phyloP scores from a whole-genome alignment of 2,797 vertebrate genomes.

The Jordanella pulchra region DNA sequence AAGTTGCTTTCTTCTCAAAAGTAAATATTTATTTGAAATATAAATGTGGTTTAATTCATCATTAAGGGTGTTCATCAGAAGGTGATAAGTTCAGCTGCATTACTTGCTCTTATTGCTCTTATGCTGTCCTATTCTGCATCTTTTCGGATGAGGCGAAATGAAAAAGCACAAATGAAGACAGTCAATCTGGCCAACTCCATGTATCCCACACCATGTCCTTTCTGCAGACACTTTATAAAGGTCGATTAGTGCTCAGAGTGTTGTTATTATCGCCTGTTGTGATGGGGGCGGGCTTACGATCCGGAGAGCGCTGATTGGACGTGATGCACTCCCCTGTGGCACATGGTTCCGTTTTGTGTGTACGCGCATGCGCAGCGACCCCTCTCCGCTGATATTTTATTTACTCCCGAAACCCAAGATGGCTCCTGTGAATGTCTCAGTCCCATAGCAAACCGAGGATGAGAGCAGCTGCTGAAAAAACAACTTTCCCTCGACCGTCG shows the following conservation, averaged over 20 bases:
- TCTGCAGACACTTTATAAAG: slow-evolving; percentile 60
- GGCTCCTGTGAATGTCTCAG: slow-evolving; percentile 80
- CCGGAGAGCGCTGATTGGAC: slow-evolving; percentile 73
- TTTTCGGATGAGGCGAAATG: too few species aligned
- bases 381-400: slow-evolving; percentile 83
- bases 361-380: slow-evolving; percentile 79
- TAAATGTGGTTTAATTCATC: too few species aligned
- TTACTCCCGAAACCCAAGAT: slow-evolving; percentile 87
- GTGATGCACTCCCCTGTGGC: slow-evolving; percentile 43
- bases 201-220: slow-evolving; percentile 48
- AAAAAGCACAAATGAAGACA: too few species aligned
- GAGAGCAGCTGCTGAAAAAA: slow-evolving; percentile 77
- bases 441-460: slow-evolving; percentile 81
- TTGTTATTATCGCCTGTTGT: slow-evolving; percentile 75
- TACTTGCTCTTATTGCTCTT: too few species aligned
- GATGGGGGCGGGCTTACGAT: slow-evolving; percentile 67
- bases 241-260: slow-evolving; percentile 64
- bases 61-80: too few species aligned
- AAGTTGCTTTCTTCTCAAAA: too few species aligned
- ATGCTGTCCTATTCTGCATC: too few species aligned
- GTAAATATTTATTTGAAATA: too few species aligned
- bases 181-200: too few species aligned
- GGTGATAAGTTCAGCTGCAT: too few species aligned
- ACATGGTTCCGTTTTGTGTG: slow-evolving; percentile 68
- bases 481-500: slow-evolving; percentile 78